Base-by-base conservation (phyloP, 2,113 vertebrate genomes). In the Hydropotes inermis region DNA sequence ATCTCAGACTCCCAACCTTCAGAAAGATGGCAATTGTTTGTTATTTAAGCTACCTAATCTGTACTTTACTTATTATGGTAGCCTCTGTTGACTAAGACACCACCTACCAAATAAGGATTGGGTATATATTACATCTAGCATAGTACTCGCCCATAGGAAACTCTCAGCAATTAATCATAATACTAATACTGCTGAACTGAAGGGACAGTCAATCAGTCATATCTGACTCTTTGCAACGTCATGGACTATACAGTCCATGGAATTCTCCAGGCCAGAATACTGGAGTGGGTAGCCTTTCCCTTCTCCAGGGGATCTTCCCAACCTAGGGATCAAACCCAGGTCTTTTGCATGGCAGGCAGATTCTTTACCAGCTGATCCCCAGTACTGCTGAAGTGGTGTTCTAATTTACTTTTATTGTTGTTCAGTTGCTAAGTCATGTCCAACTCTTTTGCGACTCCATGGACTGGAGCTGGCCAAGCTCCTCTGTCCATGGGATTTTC, bases 201-300 rank as follows among this genome's bases (percentile, higher is more conserved):
- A 78, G 21, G 19, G 27, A 15, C 36, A 70, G 8, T 70, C 64
- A 36, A 21, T 70, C 33, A 36, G n/a, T 70, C 4, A 8, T 67
- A 33, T 70, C n/a, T 2, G 2, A n/a, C 33, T 60, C 55, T 39
- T 39, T 39, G 21, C 0, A 11, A 74, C 5, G 0, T n/a, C n/a
- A 39, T 70, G 67, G 19, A 39, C 17, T 67, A 5, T 21, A 39
- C 19, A 21, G n/a, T 70, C 19, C 67, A 70, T 3, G n/a, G n/a
- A 6, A 23, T 70, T 39, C 19, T 70, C 67, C 61, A 67, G 61
- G 61, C 61, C 61, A 67, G 16, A 8, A n/a, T 67, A 67, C 16
- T n/a, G 16, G 33, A 19, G 16, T 67, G 61, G 61, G 16, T 19
- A 67, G 16, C 61, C 61, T 67, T n/a, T 67, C 3, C 7, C 61